Base-by-base conservation (phyloP, 2,888 invertebrate species). In the Aplocera efformata region DNA sequence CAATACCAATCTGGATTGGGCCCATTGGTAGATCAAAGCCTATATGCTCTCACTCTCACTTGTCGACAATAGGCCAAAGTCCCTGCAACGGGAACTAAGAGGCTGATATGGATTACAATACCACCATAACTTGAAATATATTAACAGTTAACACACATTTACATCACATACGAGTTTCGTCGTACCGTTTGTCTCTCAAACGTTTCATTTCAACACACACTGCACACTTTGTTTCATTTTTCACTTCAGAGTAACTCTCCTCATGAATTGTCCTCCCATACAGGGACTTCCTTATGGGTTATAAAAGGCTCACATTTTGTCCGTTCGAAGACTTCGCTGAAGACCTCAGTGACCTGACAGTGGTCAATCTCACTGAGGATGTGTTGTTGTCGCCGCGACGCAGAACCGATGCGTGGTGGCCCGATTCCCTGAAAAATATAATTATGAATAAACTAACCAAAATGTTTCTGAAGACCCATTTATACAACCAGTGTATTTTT, bases 321-420 rank as follows among this genome's bases (percentile, higher is more conserved):
- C 84, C 84, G 25, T 81, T 84, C 1, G 79, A 79, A 53, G 77
- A 79, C 65, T 84, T 88, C 0, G 75, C 53, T 1, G 85, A 85
- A 1, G 83, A 84, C 7, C 84, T 58, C 7, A 81, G 47, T 0
- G 84, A 84, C 7, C 85, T 57, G 27, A 84, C 74, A 0, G 84
- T 81, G 0, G 85, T 86, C 37, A 85, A 53, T 28, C 86, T 64
- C 1, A 84, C 69, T 8, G 86, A 86, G 0, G 86, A 86, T 0
- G 82, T 84, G 40, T 77, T 82, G 46, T 77, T 76, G 44, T 86
- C 84, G 0, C 82, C 80, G 1, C 85, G 77, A 0, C 84, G 77
- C 0, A 83, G 62, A 1, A 80, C 56, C 0, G 86, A 88, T 0
- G 82, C 81, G n/a, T 79, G 84, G 1, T 78, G 83, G 7, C 79